Conservation (phyloP, 2,797 vertebrate species). For the Synaphobranchus kaupii region DNA sequence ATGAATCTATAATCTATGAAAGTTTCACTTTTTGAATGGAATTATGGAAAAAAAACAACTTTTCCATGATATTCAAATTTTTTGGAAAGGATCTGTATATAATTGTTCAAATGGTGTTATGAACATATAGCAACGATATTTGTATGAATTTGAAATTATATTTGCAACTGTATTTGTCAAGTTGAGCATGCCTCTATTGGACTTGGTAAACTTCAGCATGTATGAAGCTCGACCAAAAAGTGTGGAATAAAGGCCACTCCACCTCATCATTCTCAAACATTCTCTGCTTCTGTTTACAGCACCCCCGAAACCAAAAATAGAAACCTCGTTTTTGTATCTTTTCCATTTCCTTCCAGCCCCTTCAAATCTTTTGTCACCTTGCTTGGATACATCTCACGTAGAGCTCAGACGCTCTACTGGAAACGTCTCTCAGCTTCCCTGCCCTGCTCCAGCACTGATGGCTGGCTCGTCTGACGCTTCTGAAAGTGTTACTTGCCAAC, state of each 20-base stretch:
- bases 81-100: no score
- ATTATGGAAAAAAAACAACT: no score
- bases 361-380: constrained; percentile 16
- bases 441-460: constrained; percentile 31
- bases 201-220: background rate
- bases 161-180: no score
- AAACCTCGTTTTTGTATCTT: background rate
- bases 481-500: constrained; percentile 26
- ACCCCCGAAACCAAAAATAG: background rate
- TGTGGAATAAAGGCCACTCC: background rate
- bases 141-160: no score
- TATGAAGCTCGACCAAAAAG: background rate
- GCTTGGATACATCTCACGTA: constrained; percentile 4
- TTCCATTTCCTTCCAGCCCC: background rate
- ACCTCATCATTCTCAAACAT: background rate
- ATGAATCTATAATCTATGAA: no score
- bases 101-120: background rate
- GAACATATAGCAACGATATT: no score
- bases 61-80: no score
- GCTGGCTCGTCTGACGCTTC: constrained; percentile 36
- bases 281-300: background rate
- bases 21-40: no score
- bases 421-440: constrained; percentile 27
- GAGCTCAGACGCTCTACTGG: constrained; percentile 19
- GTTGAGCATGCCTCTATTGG: background rate